Conservation (phyloP, 1,140 invertebrate genomes). For the Rhynchophorus ferrugineus region DNA sequence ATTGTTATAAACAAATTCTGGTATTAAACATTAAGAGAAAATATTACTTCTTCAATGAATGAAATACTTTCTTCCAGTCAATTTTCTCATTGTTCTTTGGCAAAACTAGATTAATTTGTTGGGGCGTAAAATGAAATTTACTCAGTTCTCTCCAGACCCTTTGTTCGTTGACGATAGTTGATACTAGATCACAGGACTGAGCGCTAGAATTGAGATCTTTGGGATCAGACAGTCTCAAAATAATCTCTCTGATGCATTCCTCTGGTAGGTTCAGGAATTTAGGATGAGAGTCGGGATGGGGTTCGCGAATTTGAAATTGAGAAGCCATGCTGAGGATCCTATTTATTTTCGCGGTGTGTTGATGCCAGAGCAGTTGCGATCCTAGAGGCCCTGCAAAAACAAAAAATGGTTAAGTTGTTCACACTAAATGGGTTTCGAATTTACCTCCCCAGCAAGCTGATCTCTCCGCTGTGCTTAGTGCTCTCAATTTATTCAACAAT, state of each 20-base stretch:
- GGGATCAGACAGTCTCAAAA: constrained; percentile 84
- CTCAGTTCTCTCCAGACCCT: constrained; percentile 88
- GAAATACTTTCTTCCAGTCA: constrained; percentile 68
- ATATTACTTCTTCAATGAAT: constrained; percentile 65
- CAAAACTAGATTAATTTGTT: constrained; percentile 70
- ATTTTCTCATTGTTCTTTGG: constrained; percentile 45
- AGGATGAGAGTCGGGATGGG: constrained; percentile 71
- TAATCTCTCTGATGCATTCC: constrained; percentile 86
- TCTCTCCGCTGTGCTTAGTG: constrained; percentile 48
- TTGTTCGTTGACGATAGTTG: constrained; percentile 76
- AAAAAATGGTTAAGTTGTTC: background rate
- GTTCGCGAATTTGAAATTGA: constrained; percentile 69
- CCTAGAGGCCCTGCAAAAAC: constrained; percentile 60
- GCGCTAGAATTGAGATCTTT: constrained; percentile 65
- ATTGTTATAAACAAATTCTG: too few relatives aligned
- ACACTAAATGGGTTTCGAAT: background rate
- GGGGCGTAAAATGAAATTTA: constrained; percentile 82
- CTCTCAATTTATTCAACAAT: constrained; percentile 65
- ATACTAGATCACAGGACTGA: constrained; percentile 62
- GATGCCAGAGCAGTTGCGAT: constrained; percentile 80
- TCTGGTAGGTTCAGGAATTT: constrained; percentile 86
- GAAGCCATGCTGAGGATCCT: constrained; percentile 75
- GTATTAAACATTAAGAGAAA: too few relatives aligned
- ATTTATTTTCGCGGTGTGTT: constrained; percentile 76
- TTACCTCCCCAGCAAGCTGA: constrained; percentile 70